phyloP scores from a whole-genome alignment of 1,140 invertebrate species.

The Sipha flava region DNA sequence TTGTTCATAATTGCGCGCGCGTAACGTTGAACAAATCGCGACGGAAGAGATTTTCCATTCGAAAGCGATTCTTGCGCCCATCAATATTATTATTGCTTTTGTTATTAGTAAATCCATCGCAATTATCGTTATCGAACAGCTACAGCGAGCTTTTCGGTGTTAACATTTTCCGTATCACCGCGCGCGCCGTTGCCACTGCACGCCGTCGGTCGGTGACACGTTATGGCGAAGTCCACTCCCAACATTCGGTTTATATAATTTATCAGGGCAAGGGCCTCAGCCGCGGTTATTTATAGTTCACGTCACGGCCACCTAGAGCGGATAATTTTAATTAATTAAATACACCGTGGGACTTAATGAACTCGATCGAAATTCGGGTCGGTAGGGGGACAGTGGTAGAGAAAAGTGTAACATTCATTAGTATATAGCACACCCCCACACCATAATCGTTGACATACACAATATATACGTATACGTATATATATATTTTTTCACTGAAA shows the following conservation, averaged over 20 bases:
- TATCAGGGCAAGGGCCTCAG: neutral
- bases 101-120: no score
- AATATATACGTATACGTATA: neutral
- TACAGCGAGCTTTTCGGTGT: neutral
- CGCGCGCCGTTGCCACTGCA: neutral
- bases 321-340: constrained; percentile 30
- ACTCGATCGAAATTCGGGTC: constrained; percentile 3
- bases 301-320: constrained; percentile 21
- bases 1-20: no score
- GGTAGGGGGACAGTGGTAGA: neutral
- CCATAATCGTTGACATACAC: no score
- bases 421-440: neutral
- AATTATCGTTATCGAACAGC: neutral
- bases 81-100: neutral
- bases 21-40: no score
- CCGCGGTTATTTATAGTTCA: neutral
- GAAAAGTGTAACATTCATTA: constrained; percentile 20
- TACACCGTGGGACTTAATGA: neutral
- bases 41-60: no score
- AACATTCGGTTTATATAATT: neutral
- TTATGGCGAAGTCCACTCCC: neutral
- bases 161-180: neutral
- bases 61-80: no score
- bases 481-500: neutral
- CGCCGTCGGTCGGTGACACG: neutral